These are phyloP conservation scores for Hydractinia echinata DNA, from an alignment of 30 jellyfish, hydroid and myxozoan genomes.

Conservation along the genomic window DNA sequence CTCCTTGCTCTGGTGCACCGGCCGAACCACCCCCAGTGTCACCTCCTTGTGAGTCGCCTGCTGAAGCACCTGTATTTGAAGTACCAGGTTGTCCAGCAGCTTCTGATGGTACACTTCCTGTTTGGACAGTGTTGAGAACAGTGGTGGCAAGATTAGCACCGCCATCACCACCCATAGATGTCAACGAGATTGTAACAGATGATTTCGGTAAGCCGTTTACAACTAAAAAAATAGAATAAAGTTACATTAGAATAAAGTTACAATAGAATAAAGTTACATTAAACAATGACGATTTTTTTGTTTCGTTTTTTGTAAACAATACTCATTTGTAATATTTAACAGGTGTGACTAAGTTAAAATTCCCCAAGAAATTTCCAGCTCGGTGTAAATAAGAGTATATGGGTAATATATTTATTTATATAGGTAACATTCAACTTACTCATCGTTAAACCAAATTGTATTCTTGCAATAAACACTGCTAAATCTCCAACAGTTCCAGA, in stretches of 20 bases:
- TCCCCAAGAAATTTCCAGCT: background rate
- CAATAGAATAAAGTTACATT: background rate
- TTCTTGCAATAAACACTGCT: slow-evolving; percentile 72
- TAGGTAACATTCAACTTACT: slow-evolving; percentile 43
- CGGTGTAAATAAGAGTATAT: background rate
- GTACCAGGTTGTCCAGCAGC: slow-evolving; percentile 78
- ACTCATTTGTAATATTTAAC: background rate
- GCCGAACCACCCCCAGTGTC: slow-evolving; percentile 48
- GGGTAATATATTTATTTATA: background rate
- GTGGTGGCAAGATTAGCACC: slow-evolving; percentile 45
- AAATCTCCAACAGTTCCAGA: slow-evolving; percentile 81
- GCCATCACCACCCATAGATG: slow-evolving; percentile 67
- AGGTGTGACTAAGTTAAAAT: background rate
- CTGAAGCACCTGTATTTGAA: slow-evolving; percentile 45
- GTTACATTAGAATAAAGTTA: too few species aligned
- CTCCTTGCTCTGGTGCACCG: slow-evolving; percentile 52
- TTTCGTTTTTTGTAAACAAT: background rate
- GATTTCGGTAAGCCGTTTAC: slow-evolving; percentile 73
- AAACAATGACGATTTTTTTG: background rate
- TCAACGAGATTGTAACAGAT: slow-evolving; percentile 52
- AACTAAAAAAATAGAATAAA: slow-evolving; percentile 39
- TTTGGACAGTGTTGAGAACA: slow-evolving; percentile 66
- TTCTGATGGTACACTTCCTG: slow-evolving; percentile 91
- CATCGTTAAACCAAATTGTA: slow-evolving; percentile 61
- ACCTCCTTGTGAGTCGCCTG: slow-evolving; percentile 53